Evolutionary conservation across 2,113 vertebrate genomes (phyloP).

Genomic region (Sebastes schlegelii): DNA sequence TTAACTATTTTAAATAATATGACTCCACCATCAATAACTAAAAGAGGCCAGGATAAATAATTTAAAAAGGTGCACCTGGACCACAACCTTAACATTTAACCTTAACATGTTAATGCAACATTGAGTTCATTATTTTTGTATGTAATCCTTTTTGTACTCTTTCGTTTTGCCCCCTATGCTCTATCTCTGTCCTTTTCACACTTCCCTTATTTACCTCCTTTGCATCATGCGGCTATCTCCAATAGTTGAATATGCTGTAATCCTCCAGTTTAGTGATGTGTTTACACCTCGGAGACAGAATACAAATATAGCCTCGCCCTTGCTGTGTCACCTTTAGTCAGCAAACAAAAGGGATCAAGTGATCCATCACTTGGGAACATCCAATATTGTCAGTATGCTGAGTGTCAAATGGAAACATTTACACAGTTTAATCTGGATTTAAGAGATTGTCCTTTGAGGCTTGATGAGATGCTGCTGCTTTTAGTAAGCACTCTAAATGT

Average conservation of each 20-base stretch:
- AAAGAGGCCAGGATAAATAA: neutral
- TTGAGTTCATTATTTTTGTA: neutral
- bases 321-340: slow-evolving; percentile 50
- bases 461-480: neutral
- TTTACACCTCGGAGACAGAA: slow-evolving; percentile 1
- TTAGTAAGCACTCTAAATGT: neutral
- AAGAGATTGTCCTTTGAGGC: slow-evolving; percentile 1
- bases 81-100: neutral
- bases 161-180: neutral
- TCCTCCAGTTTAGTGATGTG: slow-evolving; percentile 23
- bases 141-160: neutral
- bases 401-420: slow-evolving; percentile 11
- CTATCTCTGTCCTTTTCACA: neutral
- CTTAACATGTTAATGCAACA: neutral
- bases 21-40: neutral
- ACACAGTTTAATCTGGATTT: slow-evolving; percentile 13
- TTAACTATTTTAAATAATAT: neutral
- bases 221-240: slow-evolving; percentile 10
- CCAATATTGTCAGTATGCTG: neutral
- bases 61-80: neutral
- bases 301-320: slow-evolving; percentile 43
- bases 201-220: neutral
- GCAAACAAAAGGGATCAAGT: slow-evolving; percentile 39
- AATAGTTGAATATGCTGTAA: slow-evolving; percentile 7
- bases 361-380: slow-evolving; percentile 40